A percentile compares a stretch with the other conserved stretches of the same genome.
Conservation (phyloP, 1,140 invertebrate species). For the Wasmannia auropunctata region DNA sequence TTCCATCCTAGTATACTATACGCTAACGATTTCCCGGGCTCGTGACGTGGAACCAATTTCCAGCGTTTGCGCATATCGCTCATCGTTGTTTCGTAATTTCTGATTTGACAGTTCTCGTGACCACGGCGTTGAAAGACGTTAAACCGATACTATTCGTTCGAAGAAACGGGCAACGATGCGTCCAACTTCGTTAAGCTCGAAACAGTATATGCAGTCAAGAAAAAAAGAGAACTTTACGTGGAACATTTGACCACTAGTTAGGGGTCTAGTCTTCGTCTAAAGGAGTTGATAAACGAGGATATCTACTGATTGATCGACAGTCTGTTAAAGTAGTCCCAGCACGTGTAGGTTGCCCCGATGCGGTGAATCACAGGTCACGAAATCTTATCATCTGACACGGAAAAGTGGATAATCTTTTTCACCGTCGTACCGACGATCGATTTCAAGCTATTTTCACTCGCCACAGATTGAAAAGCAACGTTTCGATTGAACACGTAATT, state of each 20-base stretch:
- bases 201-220: conserved; percentile 2
- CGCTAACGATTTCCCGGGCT: not conserved
- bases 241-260: conserved; percentile 9
- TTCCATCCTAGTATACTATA: not conserved
- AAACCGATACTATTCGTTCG: not conserved
- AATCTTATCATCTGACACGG: conserved; percentile 76
- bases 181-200: conserved; percentile 21
- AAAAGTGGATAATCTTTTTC: conserved; percentile 74
- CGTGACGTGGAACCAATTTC: conserved; percentile 28
- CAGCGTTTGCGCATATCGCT: not conserved
- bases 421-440: conserved; percentile 50
- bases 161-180: not conserved
- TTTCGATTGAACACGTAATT: conserved; percentile 45
- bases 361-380: conserved; percentile 75
- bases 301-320: conserved; percentile 69
- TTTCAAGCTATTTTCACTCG: conserved; percentile 62
- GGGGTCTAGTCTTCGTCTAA: conserved; percentile 20
- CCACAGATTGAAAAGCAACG: conserved; percentile 42
- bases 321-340: conserved; percentile 67
- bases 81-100: conserved; percentile 34
- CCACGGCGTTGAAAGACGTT: not conserved
- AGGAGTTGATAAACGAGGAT: conserved; percentile 64
- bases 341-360: conserved; percentile 65
- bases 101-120: conserved; percentile 15
- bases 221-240: not conserved